Percentiles rank a stretch among this genome's conserved stretches.
Conservation (phyloP, 2,797 vertebrate genomes). For the Falco concolor region DNA sequence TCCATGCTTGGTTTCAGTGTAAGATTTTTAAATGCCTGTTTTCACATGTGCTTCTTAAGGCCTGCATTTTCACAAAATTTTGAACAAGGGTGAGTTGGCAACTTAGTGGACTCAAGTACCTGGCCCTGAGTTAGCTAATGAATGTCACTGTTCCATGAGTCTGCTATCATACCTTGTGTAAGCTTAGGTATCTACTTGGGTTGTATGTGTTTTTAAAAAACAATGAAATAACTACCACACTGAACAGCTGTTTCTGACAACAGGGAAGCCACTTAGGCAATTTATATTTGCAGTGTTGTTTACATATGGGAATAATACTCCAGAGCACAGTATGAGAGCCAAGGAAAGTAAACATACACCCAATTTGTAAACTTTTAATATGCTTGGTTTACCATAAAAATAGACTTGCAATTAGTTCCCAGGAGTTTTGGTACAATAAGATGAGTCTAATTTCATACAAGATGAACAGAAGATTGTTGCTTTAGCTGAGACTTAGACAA, state of each 20-base stretch:
- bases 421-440: not conserved
- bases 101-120: not conserved
- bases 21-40: not conserved
- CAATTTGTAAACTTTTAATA: constrained; percentile 36
- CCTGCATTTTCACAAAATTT: not conserved
- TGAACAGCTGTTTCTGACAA: constrained; percentile 6
- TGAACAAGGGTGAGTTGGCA: not conserved
- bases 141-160: not conserved
- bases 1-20: not conserved
- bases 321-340: not conserved
- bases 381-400: constrained; percentile 17
- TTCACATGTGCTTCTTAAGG: not conserved
- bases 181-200: not conserved
- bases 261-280: not conserved
- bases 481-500: not conserved
- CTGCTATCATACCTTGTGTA: not conserved
- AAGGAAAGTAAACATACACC: constrained; percentile 13
- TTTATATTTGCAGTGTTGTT: constrained; percentile 14
- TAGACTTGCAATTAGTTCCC: constrained; percentile 34
- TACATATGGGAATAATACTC: constrained; percentile 4
- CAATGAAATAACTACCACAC: not conserved
- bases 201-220: not conserved
- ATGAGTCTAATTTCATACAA: not conserved
- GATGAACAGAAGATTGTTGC: not conserved
- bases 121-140: not conserved